phyloP scores from a whole-genome alignment of 1,140 invertebrate genomes.

The Ridgeia piscesae region DNA sequence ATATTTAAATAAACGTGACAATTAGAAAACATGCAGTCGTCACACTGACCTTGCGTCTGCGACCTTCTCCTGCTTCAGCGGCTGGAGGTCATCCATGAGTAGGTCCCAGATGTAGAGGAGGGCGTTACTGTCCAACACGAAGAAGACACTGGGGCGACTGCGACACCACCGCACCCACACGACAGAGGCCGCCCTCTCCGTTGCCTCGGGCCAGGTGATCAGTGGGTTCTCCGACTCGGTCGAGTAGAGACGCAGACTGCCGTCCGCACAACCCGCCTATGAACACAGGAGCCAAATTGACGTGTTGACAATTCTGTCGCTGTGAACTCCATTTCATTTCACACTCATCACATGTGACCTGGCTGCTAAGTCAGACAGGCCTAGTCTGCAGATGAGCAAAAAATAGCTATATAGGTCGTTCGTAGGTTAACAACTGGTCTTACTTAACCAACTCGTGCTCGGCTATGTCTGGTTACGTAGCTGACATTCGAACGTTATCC shows the following conservation, averaged over 20 bases:
- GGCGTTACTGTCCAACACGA: conserved; percentile 62
- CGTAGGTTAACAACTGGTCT: no score
- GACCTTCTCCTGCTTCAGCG: conserved; percentile 57
- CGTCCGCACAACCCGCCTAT: conserved; percentile 62
- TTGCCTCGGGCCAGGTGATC: conserved; percentile 57
- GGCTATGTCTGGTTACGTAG: no score
- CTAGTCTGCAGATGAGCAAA: no score
- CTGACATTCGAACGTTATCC: no score
- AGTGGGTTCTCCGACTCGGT: conserved; percentile 59
- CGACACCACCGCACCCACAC: conserved; percentile 64
- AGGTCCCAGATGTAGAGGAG: conserved; percentile 66
- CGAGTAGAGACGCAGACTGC: conserved; percentile 57
- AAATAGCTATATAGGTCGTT: no score
- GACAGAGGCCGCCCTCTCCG: conserved; percentile 52
- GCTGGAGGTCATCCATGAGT: conserved; percentile 58
- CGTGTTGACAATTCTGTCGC: no score
- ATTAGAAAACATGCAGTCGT: no score
- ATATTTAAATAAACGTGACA: no score
- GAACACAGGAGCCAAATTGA: not conserved
- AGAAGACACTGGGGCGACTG: conserved; percentile 64
- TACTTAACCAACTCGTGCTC: no score
- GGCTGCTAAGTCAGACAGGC: no score
- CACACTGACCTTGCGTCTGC: conserved; percentile 51
- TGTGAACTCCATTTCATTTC: no score
- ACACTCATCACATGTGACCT: no score